phyloP scores from a whole-genome alignment of 2,797 vertebrate species.

The Mus minutoides region DNA sequence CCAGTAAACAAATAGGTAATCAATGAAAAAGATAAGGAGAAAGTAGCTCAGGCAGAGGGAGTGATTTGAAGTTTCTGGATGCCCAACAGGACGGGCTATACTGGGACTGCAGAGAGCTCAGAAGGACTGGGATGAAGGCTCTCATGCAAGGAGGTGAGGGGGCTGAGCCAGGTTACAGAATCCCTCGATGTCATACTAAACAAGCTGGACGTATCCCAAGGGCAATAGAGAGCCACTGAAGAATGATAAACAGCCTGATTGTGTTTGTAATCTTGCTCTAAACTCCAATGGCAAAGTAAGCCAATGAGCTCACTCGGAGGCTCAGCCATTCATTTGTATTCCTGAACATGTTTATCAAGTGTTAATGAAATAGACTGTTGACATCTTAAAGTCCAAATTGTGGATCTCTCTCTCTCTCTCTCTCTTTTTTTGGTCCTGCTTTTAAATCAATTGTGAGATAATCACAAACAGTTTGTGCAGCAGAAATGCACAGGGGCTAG shows the following conservation, averaged over 20 bases:
- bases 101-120: neutral
- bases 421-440: neutral
- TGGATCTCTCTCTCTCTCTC: neutral
- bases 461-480: neutral
- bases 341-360: neutral
- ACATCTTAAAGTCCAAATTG: neutral
- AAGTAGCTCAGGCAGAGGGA: neutral
- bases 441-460: constrained; percentile 5
- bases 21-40: neutral
- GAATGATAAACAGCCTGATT: neutral
- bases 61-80: neutral
- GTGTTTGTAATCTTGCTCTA: neutral
- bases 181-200: neutral
- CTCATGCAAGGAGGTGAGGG: neutral
- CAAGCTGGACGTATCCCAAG: neutral
- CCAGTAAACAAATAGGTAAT: neutral
- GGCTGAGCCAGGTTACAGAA: neutral
- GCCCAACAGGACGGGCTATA: neutral
- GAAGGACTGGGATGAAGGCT: neutral
- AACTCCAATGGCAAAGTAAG: neutral
- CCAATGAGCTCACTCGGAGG: neutral
- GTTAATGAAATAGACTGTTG: constrained; percentile 30
- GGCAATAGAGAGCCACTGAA: neutral
- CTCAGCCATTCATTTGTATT: constrained; percentile 2
- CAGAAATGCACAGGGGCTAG: neutral